phyloP scores from a whole-genome alignment of 2,797 vertebrate species.

The Melanotaenia boesemani region DNA sequence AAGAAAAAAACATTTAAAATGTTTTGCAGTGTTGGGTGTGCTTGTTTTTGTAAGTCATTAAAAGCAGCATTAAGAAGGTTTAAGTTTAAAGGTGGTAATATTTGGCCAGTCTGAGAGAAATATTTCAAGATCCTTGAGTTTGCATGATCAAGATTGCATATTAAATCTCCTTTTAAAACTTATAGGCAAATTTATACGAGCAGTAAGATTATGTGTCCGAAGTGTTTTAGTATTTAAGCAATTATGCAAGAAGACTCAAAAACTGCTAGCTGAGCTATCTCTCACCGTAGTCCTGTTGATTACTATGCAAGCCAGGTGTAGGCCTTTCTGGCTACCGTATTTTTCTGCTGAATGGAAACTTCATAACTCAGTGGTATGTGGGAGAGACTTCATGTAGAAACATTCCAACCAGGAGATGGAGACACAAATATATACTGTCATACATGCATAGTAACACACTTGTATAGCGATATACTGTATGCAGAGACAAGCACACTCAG shows the following conservation, averaged over 20 bases:
- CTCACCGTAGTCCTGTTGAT: background rate
- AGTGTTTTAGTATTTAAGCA: background rate
- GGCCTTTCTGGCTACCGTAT: conserved; percentile 22
- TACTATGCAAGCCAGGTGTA: background rate
- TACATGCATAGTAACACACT: conserved; percentile 33
- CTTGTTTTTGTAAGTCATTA: background rate
- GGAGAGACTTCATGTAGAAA: conserved; percentile 28
- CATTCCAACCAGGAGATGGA: conserved; percentile 35
- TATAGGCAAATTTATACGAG: background rate
- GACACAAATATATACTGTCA: conserved; percentile 31
- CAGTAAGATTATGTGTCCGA: background rate
- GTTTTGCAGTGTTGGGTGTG: too few relatives aligned
- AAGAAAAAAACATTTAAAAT: background rate
- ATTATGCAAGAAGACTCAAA: background rate
- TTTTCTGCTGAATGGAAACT: conserved; percentile 36
- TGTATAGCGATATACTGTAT: conserved; percentile 24
- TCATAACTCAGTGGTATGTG: conserved; percentile 51
- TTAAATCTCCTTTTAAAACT: too few relatives aligned
- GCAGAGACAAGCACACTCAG: conserved; percentile 13
- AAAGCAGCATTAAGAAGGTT: too few relatives aligned
- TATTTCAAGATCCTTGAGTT: background rate
- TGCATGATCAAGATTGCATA: background rate
- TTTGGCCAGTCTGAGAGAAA: background rate
- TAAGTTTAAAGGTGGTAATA: too few relatives aligned
- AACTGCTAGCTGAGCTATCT: background rate